Conservation (phyloP, 1,140 invertebrate genomes). For the Sitobion miscanthi region DNA sequence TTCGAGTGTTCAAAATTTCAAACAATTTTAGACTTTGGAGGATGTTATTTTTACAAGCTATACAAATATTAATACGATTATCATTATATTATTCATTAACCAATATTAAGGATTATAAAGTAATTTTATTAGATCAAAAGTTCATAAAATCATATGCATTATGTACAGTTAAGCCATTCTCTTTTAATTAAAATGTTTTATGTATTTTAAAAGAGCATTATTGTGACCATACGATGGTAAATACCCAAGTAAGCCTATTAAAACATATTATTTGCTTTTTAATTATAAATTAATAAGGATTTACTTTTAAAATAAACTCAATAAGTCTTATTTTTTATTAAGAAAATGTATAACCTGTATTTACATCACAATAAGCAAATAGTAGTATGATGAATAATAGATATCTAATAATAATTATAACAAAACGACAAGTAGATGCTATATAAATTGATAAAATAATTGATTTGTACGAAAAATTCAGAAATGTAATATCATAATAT, state of each 20-base stretch:
- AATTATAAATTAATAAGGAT: neutral
- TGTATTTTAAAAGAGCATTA: neutral
- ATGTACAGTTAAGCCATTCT: neutral
- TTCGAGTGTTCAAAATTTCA: neutral
- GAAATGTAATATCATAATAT: neutral
- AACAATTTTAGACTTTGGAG: neutral
- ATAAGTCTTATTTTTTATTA: neutral
- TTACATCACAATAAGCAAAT: neutral
- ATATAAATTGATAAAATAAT: neutral
- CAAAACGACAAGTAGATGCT: neutral
- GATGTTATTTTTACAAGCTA: neutral
- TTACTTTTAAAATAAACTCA: neutral
- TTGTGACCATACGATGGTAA: neutral
- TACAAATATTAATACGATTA: conserved; percentile 1
- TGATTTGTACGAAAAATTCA: neutral
- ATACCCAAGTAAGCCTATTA: neutral
- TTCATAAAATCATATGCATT: neutral
- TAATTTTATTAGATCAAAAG: neutral
- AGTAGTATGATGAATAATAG: neutral
- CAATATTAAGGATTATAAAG: neutral
- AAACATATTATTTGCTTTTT: neutral
- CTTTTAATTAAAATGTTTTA: neutral
- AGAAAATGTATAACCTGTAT: neutral
- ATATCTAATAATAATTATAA: no score
- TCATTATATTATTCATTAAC: neutral